Conservation (phyloP, 1,140 invertebrate species). For the Drosophila biarmipes region DNA sequence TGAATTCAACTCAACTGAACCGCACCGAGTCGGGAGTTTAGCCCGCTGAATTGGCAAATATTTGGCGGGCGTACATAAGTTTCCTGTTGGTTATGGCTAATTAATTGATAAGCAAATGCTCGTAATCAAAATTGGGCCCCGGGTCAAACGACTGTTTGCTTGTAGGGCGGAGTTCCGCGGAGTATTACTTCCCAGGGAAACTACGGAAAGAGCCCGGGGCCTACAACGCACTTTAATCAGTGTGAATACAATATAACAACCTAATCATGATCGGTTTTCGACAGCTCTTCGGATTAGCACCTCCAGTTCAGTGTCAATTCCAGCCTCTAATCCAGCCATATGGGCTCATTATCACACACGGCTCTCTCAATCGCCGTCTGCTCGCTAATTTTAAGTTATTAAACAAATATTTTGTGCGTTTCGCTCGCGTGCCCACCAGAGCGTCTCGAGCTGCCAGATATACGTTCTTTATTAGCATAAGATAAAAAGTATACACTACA, state of each 20-base stretch:
- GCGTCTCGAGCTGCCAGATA: conserved; percentile 32
- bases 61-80: conserved; percentile 62
- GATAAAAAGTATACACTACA: conserved; percentile 52
- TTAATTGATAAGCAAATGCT: conserved; percentile 79
- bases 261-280: conserved; percentile 7
- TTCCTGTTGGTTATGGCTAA: conserved; percentile 75
- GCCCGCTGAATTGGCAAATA: conserved; percentile 59
- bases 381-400: conserved; percentile 40
- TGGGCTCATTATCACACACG: conserved; percentile 15
- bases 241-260: not conserved
- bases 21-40: conserved; percentile 12
- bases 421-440: conserved; percentile 43
- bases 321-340: conserved; percentile 11
- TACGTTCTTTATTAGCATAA: conserved; percentile 80
- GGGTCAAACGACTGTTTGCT: conserved; percentile 31
- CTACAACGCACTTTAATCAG: not conserved
- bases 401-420: conserved; percentile 40
- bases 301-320: conserved; percentile 17
- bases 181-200: not conserved
- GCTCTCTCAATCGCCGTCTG: conserved; percentile 13
- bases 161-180: conserved; percentile 4
- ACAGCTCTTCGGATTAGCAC: conserved; percentile 39
- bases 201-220: not conserved
- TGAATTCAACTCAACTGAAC: conserved; percentile 29
- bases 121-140: conserved; percentile 59